Percentiles rank a stretch among this genome's conserved stretches.
Evolutionary conservation across 2,113 vertebrate species (phyloP).

Genomic region (Platycercus adscitus): DNA sequence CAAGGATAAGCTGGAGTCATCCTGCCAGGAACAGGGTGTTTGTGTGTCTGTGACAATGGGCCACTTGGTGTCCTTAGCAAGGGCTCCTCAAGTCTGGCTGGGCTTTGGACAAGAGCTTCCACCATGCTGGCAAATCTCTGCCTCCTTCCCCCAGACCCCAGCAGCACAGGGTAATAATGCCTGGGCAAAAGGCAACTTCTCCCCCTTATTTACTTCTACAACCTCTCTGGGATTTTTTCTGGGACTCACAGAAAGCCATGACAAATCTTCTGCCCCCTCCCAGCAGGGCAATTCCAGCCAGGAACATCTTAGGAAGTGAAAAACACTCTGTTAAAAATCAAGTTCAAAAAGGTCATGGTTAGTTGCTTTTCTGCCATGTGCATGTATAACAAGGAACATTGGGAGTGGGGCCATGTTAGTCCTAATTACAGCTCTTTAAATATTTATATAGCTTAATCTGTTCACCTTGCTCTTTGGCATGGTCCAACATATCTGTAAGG

Average conservation of each 20-base stretch:
- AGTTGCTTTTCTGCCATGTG: constrained; percentile 18
- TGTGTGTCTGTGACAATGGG: background rate
- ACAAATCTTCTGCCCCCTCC: background rate
- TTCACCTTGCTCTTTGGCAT: background rate
- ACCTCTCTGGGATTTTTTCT: background rate
- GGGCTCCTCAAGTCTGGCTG: background rate
- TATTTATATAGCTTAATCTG: constrained; percentile 53
- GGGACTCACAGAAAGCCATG: background rate
- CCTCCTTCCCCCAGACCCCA: background rate
- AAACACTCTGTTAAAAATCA: background rate
- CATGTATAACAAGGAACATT: constrained; percentile 11
- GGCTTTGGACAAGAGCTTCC: background rate
- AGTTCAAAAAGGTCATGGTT: background rate
- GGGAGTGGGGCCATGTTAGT: background rate
- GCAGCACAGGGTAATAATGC: background rate
- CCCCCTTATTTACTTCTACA: background rate
- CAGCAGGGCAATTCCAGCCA: background rate
- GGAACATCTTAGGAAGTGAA: background rate
- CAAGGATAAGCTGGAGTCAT: background rate
- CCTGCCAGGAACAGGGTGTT: background rate
- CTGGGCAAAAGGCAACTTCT: background rate
- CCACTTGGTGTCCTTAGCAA: background rate
- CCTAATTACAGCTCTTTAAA: constrained; percentile 54
- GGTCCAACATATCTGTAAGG: background rate
- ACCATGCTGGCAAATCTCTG: background rate